Percentiles rank a stretch among this genome's conserved stretches.
phyloP scores from a whole-genome alignment of 1,140 invertebrate species.

The Ditylenchus dipsaci region DNA sequence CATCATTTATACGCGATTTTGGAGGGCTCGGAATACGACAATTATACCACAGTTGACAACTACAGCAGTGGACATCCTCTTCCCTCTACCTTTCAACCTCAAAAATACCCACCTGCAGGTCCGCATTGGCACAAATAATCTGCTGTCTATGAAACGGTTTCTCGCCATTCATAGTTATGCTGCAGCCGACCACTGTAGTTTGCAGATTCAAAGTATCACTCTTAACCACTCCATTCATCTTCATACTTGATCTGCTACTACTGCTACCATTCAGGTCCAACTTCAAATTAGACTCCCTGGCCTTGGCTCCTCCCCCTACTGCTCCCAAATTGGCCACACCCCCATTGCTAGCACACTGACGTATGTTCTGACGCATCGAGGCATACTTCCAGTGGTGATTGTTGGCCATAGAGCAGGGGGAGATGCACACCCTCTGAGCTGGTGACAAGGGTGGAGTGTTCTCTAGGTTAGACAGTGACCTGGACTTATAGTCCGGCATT shows the following conservation, averaged over 20 bases:
- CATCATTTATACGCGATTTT: too few relatives aligned
- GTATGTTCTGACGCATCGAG: constrained; percentile 12
- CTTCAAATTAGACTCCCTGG: background rate
- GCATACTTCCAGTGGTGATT: constrained; percentile 26
- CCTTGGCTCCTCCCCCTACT: background rate
- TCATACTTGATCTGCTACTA: background rate
- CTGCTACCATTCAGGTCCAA: background rate
- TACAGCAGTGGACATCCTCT: too few relatives aligned
- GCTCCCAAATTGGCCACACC: constrained; percentile 7
- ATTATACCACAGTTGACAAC: too few relatives aligned
- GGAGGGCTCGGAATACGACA: too few relatives aligned
- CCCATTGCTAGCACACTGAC: background rate
- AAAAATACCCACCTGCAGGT: too few relatives aligned
- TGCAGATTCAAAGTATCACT: too few relatives aligned
- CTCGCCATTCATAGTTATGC: too few relatives aligned
- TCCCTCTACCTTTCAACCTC: too few relatives aligned
- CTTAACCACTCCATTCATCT: background rate
- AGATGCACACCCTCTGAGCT: constrained; percentile 6
- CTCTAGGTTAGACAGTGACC: constrained; percentile 27
- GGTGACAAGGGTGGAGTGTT: background rate
- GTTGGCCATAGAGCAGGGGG: constrained; percentile 15
- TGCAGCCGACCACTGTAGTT: too few relatives aligned
- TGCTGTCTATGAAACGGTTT: too few relatives aligned
- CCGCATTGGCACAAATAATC: too few relatives aligned
- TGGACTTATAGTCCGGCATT: constrained; percentile 28